Base-by-base conservation (phyloP, 1,140 invertebrate species). In the Atta cephalotes region DNA sequence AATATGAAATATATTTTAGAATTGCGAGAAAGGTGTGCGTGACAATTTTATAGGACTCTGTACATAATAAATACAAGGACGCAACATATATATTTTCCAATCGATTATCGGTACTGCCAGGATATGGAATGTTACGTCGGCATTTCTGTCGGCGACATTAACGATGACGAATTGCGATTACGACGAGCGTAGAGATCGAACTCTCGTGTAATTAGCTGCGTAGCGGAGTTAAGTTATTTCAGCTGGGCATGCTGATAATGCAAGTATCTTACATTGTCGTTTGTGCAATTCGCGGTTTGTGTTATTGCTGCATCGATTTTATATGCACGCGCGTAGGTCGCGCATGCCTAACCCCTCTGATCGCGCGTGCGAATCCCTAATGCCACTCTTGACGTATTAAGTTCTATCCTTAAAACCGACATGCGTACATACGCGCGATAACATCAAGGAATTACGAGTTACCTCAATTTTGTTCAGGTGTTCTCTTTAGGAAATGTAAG, bases 191-290 rank as follows among this genome's bases (percentile, higher is more conserved):
- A 53, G 18, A 78, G 49, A 62, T 39, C 49, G 60, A 78, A 85
- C 58, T 65, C n/a, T 35, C 31, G 21, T 10, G 14, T 39, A 63
- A 12, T 76, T 39, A 76, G 25, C 68, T 51, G 39, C 51, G 58
- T 76, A 77, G 39, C 71, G 62, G 74, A 85, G 62, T 78, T 82
- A 82, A 82, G 68, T 49, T 78, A 85, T 56, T 79, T 85, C 25
- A 85, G 4, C 10, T 39, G 16, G 60, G n/a, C 35, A 58, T 12
- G 63, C 62, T 45, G 82, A 85, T 79, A 85, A 21, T 21, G 62
- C 71, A 70, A 77, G 74, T 66, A 85, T 39, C 65, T 85, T 85
- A 58, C 35, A 31, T 49, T 56, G 49, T 39, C 60, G 25, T 35
- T 58, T 66, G 71, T 77, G 58, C 60, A 77, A 79, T 63, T 85